Base-by-base conservation (phyloP, 1,140 invertebrate genomes). In the Drosophila chauvacae region DNA sequence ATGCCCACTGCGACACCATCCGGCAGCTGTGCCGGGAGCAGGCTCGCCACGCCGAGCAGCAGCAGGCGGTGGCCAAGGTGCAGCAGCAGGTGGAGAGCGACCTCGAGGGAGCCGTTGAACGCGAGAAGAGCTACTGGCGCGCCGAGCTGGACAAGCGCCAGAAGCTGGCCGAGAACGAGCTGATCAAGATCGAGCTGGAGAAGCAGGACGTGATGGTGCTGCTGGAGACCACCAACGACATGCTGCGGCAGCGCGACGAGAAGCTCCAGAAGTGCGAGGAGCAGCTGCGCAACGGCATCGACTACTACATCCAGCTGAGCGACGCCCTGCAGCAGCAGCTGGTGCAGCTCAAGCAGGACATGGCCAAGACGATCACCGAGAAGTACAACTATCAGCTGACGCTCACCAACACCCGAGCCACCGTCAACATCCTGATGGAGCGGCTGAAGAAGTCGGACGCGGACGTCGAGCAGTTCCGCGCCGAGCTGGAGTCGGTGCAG, bases 101-200 rank as follows among this genome's bases (percentile, higher is more conserved):
- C 55, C 77, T 92, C 18, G 93, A 93, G 73, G 77, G 92, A 3
- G 82, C 91, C 0, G 76, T 93, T n/a, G 84, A 92, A 57, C 90
- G 93, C 26, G 88, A 93, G 86, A 92, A 93, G 58, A 83, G 92
- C 74, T 92, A 93, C 37, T 92, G 91, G 75, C 91, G 92, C 3
- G 91, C 82, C 23, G 94, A 94, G 80, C 80, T 94, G 58, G 93
- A 94, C 74, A 93, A 94, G 72, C 93, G 93, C 45, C 93, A 94
- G 90, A 92, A 93, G 50, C 92, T 94, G 70, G 93, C 93, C 57
- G 93, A 94, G 79, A 93, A 93, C 47, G 93, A 92, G 62, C 91
- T 94, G 11, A 94, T 94, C 39, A 92, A 94, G 70, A 92, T 92
- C 70, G 93, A 94, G 85, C 60, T 94, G 53, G 93, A 94, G 77